Percentiles rank a stretch among this genome's conserved stretches.
Conservation (phyloP, 2,888 invertebrate genomes). For the Malachius bipustulatus region DNA sequence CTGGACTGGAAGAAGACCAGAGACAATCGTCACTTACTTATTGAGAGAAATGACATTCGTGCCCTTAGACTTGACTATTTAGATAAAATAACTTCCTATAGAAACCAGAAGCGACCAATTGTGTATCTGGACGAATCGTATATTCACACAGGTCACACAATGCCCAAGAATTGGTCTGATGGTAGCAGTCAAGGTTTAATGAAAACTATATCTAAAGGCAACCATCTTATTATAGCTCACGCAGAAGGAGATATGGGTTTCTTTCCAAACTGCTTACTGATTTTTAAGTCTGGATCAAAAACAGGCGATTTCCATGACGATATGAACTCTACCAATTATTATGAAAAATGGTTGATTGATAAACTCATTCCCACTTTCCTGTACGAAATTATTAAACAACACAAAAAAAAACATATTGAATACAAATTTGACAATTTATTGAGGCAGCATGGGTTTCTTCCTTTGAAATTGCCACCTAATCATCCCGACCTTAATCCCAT, state of each 20-base stretch:
- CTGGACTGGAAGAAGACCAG: constrained; percentile 1
- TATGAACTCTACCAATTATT: background rate
- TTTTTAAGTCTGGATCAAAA: background rate
- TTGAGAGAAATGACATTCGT: too few relatives aligned
- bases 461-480: too few relatives aligned
- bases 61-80: too few relatives aligned
- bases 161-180: background rate
- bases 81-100: too few relatives aligned
- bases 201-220: constrained; percentile 1
- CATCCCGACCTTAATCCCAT: too few relatives aligned
- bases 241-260: background rate
- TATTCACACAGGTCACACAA: constrained; percentile 1
- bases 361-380: background rate
- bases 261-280: background rate
- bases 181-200: background rate
- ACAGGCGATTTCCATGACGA: background rate
- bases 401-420: too few relatives aligned
- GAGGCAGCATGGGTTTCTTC: too few relatives aligned
- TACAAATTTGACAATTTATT: too few relatives aligned
- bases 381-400: too few relatives aligned
- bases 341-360: background rate
- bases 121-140: background rate
- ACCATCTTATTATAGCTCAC: background rate
- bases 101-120: background rate
- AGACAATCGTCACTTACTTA: background rate